phyloP scores from a whole-genome alignment of 2,797 vertebrate species.

The Hyperoplus lanceolatus region DNA sequence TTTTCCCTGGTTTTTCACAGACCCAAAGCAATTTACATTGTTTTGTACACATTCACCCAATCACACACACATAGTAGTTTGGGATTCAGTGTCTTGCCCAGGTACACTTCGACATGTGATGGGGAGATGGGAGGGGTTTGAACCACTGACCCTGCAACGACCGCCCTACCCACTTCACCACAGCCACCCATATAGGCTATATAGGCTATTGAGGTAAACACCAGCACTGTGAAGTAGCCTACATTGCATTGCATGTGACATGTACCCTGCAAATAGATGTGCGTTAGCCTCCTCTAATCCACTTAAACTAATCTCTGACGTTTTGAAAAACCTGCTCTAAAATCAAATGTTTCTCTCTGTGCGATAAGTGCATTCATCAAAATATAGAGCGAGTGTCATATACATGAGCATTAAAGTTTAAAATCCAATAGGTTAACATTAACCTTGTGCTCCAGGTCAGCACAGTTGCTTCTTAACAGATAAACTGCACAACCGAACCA shows the following conservation, averaged over 20 bases:
- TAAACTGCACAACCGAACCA: background rate
- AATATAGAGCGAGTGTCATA: accelerated
- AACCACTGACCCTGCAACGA: no score
- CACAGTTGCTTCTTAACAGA: background rate
- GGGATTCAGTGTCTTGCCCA: no score
- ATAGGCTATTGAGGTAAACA: background rate
- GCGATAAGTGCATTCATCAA: background rate
- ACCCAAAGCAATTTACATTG: no score
- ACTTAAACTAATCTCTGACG: slow-evolving; percentile 73
- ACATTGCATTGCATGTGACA: slow-evolving; percentile 35
- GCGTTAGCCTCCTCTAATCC: slow-evolving; percentile 61
- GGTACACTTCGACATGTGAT: no score
- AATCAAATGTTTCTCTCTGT: slow-evolving; percentile 34
- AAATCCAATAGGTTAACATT: background rate
- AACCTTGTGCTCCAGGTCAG: background rate
- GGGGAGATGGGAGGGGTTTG: no score
- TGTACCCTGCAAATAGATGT: slow-evolving; percentile 47
- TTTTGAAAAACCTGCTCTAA: slow-evolving; percentile 43
- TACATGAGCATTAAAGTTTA: background rate
- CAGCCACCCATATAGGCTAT: background rate
- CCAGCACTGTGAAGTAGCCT: background rate
- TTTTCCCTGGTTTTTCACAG: no score
- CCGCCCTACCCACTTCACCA: no score
- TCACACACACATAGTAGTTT: no score
- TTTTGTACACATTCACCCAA: no score